Evolutionary conservation across 1,140 invertebrate species (phyloP), one percentile per base, ranked within the genome.

Genomic region (Palaemon carinicauda): DNA sequence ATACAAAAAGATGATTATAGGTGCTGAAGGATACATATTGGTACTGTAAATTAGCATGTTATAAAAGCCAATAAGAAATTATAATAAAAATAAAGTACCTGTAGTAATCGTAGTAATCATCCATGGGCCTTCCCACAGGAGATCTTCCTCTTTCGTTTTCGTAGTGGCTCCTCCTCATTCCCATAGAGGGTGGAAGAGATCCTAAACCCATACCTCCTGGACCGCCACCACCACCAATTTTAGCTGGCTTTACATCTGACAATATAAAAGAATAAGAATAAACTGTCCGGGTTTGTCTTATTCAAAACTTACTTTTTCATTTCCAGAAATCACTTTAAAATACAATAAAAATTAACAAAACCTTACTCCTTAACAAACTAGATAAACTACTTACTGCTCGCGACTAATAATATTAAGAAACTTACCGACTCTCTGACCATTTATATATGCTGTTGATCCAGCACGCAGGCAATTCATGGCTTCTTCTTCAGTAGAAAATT

Each of bases 401-500:
- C n/a, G 5, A 21, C 0, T 1, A 15, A 7, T 9, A 83, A 53
- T 29, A 1, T 29, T 10, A 75, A 53, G 31, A 33, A 73, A 89
- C 89, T 93, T 87, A 93, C 93, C 92, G 80, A 96, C 91, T 89
- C 92, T 93, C 91, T 94, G 94, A 3, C 95, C 95, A 91, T 95
- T 94, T 86, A 96, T 94, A 56, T 94, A 92, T 74, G 93, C 93
- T 12, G 94, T 94, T 91, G 95, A 93, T 88, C 95, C 94, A 83
- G 93, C 93, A 74, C 93, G 91, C 33, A 96, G 95, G 77, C 96
- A 96, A 87, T 93, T 93, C 78, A 94, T 93, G 7, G 96, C 96
- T 90, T 94, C 92, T 27, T 93, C 92, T 90, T 97, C 96, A 56
- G 93, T 92, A 75, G 95, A 95, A 92, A 95, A 97, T 90, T 97